These are phyloP conservation scores for Lerema accius DNA, from an alignment of 1,140 invertebrate species.

Conservation along the genomic window DNA sequence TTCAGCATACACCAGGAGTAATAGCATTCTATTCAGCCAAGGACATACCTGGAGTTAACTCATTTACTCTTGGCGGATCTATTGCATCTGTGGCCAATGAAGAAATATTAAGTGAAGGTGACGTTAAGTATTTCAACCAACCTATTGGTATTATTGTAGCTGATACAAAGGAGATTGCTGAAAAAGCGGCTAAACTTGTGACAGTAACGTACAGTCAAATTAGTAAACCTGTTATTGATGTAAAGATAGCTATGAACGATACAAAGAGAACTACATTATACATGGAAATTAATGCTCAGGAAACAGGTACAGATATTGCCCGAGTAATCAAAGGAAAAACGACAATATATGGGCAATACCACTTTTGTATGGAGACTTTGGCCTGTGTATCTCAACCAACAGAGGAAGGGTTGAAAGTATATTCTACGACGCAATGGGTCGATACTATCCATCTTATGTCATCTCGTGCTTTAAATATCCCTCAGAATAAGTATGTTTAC, in stretches of 20 bases:
- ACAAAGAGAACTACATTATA: constrained; percentile 46
- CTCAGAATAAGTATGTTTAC: constrained; percentile 47
- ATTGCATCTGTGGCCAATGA: constrained; percentile 59
- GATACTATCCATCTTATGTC: not conserved
- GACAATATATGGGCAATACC: constrained; percentile 61
- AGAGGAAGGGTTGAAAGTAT: constrained; percentile 83
- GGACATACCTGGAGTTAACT: constrained; percentile 89
- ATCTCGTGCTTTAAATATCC: constrained; percentile 71
- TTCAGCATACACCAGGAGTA: constrained; percentile 86
- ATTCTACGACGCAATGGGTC: constrained; percentile 28
- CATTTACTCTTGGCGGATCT: constrained; percentile 64
- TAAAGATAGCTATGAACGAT: constrained; percentile 54
- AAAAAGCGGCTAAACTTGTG: constrained; percentile 86
- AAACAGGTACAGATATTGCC: constrained; percentile 56
- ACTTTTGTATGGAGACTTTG: constrained; percentile 83
- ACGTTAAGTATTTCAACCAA: constrained; percentile 86
- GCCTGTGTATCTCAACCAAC: constrained; percentile 84
- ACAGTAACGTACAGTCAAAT: constrained; percentile 84
- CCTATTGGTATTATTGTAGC: constrained; percentile 89
- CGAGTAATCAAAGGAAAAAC: constrained; percentile 65
- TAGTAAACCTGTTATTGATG: constrained; percentile 50
- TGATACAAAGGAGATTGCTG: constrained; percentile 83
- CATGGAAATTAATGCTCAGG: constrained; percentile 55
- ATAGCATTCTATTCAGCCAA: constrained; percentile 87
- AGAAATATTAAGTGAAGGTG: constrained; percentile 78